Evolutionary conservation across 2,113 vertebrate genomes (phyloP), one percentile per base, ranked within the genome.

Genomic region (Phylloscopus trochiloides): DNA sequence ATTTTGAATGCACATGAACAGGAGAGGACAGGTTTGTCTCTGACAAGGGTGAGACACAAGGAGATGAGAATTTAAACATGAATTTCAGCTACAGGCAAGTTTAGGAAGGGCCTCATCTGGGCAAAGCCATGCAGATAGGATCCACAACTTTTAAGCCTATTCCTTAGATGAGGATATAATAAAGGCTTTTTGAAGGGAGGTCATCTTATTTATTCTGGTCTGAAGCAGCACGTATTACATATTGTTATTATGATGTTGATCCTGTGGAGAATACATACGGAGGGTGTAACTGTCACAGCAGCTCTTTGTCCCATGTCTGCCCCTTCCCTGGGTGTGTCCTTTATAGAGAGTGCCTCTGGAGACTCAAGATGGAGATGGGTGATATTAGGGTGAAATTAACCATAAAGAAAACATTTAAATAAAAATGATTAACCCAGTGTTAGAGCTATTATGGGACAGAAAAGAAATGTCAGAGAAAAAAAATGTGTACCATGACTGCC

Each of bases 401-500:
- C 92, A 96, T 94, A 97, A 95, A 96, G 86, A 95, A 95, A 95
- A 88, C 95, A 93, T 96, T 95, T 92, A 91, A 91, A 94, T 90
- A 93, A 96, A 96, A 96, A 95, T 95, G 26, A 97, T 96, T 96
- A 96, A 95, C 90, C 65, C 77, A 86, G 92, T 93, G 90, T 93
- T 95, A 90, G 89, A 94, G 91, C 96, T 95, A 97, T 96, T 97
- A 97, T 70, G 73, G 58, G n/a, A 88, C 92, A 77, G 85, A 96
- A 93, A 89, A 95, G 92, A 96, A 95, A 95, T 96, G 96, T 97
- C 97, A 97, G 86, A 94, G 90, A 70, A 95, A 97, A 97, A 94
- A 95, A 95, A 97, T 95, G 74, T 77, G 45, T 93, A 95, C 83
- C 43, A 47, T 22, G 47, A 96, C 90, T 95, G 91, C 92, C 71